Conservation (phyloP, 2,113 vertebrate genomes). For the Dromas ardeola region DNA sequence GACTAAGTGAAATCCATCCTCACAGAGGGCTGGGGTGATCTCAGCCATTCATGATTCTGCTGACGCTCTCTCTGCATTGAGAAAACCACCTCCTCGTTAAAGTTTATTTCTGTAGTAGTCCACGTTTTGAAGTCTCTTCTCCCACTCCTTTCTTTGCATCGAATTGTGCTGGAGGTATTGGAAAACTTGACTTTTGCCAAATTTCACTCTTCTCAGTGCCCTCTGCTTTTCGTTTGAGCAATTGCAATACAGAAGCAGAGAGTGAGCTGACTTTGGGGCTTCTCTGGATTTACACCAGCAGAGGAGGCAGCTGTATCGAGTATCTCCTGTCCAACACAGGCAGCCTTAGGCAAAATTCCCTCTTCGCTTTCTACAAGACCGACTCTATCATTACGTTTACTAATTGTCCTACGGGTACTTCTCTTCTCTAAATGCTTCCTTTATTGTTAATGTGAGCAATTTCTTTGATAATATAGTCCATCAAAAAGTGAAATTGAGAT, state of each 20-base stretch:
- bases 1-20: background rate
- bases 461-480: background rate
- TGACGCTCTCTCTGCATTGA: background rate
- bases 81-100: background rate
- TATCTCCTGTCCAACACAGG: background rate
- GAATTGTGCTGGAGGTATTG: background rate
- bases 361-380: background rate
- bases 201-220: background rate
- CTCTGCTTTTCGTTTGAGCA: background rate
- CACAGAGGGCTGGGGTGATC: background rate
- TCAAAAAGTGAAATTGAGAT: slow-evolving; percentile 24
- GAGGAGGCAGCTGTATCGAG: background rate
- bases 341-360: background rate
- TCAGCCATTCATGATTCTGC: background rate
- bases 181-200: background rate
- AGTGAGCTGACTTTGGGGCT: background rate
- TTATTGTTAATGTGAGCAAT: slow-evolving; percentile 12
- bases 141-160: background rate
- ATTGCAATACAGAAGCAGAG: background rate
- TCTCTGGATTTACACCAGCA: background rate
- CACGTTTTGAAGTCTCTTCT: background rate
- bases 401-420: background rate
- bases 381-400: background rate
- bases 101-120: background rate
- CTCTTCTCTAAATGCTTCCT: background rate